Conservation (phyloP, 2,888 invertebrate genomes). For the Oscheius sp. region DNA sequence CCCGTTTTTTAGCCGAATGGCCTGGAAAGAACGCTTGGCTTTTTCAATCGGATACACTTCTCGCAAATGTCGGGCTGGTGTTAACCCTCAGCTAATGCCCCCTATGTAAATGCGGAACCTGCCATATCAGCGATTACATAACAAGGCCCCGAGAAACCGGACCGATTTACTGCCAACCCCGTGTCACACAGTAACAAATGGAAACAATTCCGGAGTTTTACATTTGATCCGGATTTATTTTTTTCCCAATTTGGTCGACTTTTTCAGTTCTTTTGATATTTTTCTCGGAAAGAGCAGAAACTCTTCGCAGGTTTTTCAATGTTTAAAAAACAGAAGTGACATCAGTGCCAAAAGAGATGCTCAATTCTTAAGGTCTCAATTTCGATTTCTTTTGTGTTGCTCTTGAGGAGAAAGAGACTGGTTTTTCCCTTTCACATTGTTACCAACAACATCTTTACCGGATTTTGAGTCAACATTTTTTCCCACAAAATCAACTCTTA, state of each 20-base stretch:
- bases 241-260: not conserved
- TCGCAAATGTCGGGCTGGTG: constrained; percentile 26
- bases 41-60: no score
- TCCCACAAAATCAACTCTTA: not conserved
- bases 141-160: constrained; percentile 25
- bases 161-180: constrained; percentile 31
- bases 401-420: not conserved
- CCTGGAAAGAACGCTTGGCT: not conserved
- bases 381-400: not conserved
- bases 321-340: not conserved
- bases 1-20: not conserved
- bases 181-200: constrained; percentile 30
- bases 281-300: no score
- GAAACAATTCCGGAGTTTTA: constrained; percentile 14
- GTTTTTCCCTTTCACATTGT: constrained; percentile 10
- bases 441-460: constrained; percentile 20
- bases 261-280: not conserved
- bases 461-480: constrained; percentile 16
- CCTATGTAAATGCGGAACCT: constrained; percentile 25
- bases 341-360: not conserved
- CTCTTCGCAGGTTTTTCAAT: no score
- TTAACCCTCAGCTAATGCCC: constrained; percentile 27
- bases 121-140: constrained; percentile 30
- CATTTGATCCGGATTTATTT: constrained; percentile 17
- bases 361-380: not conserved